phyloP scores from a whole-genome alignment of 2,113 vertebrate genomes.

The Petroica traversi region DNA sequence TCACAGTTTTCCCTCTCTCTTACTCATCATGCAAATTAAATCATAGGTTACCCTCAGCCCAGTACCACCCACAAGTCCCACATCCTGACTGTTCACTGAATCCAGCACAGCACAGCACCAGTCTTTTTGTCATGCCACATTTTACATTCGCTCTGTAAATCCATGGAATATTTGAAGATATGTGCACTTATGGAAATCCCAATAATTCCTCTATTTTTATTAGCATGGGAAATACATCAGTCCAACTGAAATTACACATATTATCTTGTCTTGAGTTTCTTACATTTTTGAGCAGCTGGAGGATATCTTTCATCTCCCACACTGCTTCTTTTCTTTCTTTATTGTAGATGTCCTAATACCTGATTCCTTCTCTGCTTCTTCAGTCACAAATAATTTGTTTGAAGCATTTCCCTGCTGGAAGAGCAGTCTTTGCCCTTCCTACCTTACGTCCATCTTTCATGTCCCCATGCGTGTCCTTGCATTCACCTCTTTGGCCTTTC shows the following conservation, averaged over 20 bases:
- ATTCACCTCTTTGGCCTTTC: background rate
- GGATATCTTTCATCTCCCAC: background rate
- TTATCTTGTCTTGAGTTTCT: background rate
- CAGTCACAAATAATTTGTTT: background rate
- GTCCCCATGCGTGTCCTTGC: background rate
- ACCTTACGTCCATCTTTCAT: background rate
- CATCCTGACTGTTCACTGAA: background rate
- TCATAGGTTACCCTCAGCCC: background rate
- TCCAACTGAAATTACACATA: background rate
- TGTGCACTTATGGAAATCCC: background rate
- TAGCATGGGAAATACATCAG: accelerated
- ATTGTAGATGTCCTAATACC: background rate
- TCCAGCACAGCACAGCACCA: background rate
- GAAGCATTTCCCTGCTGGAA: background rate
- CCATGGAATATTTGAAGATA: background rate
- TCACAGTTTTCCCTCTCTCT: background rate
- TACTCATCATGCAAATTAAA: background rate
- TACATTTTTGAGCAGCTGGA: background rate
- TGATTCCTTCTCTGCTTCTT: background rate
- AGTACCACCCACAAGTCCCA: background rate
- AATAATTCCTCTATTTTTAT: background rate
- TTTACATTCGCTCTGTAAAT: background rate
- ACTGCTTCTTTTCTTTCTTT: background rate
- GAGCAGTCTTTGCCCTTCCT: background rate
- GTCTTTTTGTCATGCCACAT: background rate